Evolutionary conservation across 2,888 invertebrate genomes (phyloP).

Genomic region (Caenorhabditis panamensis): DNA sequence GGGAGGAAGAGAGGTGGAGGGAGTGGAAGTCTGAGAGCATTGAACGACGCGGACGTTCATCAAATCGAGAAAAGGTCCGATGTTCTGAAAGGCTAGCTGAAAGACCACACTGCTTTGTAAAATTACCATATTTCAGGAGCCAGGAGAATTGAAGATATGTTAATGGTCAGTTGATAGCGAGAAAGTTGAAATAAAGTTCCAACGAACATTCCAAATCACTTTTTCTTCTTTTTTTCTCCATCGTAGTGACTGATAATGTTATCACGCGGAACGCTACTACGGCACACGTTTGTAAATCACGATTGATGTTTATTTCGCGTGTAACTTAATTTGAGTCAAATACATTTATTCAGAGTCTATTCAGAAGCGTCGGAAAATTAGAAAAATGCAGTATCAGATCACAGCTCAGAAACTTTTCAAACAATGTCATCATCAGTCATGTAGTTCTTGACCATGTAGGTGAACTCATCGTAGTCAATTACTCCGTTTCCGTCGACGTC

Average conservation of each 20-base stretch:
- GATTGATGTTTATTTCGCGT: no score
- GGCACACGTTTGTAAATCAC: no score
- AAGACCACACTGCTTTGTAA: neutral
- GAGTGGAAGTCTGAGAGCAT: constrained; percentile 4
- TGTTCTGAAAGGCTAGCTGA: neutral
- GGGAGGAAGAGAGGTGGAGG: constrained; percentile 1
- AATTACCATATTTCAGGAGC: neutral
- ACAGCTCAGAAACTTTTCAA: constrained; percentile 11
- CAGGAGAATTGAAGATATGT: neutral
- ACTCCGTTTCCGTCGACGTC: constrained; percentile 80
- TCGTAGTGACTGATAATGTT: neutral
- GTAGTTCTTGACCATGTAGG: constrained; percentile 80
- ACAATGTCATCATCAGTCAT: constrained; percentile 79
- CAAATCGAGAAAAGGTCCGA: constrained; percentile 30
- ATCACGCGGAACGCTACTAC: neutral
- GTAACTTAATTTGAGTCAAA: no score
- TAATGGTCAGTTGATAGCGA: neutral
- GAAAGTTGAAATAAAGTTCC: neutral
- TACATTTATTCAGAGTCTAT: no score
- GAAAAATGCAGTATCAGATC: no score
- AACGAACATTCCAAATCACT: neutral
- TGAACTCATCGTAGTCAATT: constrained; percentile 80
- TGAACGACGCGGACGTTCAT: constrained; percentile 11
- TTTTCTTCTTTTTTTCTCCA: neutral
- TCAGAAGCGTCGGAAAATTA: no score